Base-by-base conservation (phyloP, 2,888 invertebrate species). In the Baronia brevicornis region DNA sequence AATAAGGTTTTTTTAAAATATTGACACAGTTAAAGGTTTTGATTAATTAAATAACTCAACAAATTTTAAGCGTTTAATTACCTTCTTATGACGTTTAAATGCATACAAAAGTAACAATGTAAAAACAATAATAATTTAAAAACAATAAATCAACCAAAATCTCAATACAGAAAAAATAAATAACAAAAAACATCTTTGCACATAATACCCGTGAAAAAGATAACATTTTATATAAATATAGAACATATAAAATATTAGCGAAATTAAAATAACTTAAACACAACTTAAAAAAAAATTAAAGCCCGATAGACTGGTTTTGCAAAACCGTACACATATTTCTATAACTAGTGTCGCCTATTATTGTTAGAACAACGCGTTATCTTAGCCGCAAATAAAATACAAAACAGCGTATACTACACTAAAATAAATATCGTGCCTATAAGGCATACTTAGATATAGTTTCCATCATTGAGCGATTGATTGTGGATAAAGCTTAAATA, bases 251-350 rank as follows among this genome's bases (percentile, higher is more conserved):
- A 31, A 27, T 15, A 15, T 32, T 10, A 48, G 44, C n/a, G n/a
- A 59, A 51, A 58, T 61, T 60, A 63, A 36, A 62, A 45, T 52
- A 51, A 41, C 65, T 69, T 70, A 74, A 75, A 61, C 51, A 55
- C 65, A 69, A 32, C 24, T 24, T 24, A 31, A 10, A 19, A 28
- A 5, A 13, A 34, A 29, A 75, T 78, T 77, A 78, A 77, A 77
- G 77, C 75, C 74, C 71, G 63, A 68, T 65, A n/a, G n/a, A 68
- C 63, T 58, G 54, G 55, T 58, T 39, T 28, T 14, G 10, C 13
- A n/a, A 44, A 54, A 50, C 48, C 48, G 50, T 46, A 54, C 23
- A 54, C 47, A 52, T 9, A 36, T 39, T 36, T 31, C 41, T 44
- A 45, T 31, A 36, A 39, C 46, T 51, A 44, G 12, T 19, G 29